Percentiles rank a stretch among this genome's conserved stretches.
Evolutionary conservation across 2,888 invertebrate species (phyloP).

Genomic region (Sinodicranocentrus sp.): DNA sequence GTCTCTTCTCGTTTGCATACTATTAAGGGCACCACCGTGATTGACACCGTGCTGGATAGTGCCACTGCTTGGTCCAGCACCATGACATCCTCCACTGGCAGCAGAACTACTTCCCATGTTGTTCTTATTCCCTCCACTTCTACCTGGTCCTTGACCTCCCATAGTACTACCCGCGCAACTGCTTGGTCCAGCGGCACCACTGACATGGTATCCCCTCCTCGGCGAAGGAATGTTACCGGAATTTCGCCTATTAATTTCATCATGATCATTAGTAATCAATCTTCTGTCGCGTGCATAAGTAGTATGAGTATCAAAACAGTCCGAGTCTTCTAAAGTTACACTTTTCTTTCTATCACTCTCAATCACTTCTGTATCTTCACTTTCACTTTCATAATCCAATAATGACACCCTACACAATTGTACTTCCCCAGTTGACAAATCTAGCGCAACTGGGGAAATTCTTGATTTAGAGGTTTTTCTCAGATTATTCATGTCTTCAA

Average conservation of each 20-base stretch:
- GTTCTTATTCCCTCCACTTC: slow-evolving; percentile 62
- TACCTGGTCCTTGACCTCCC: slow-evolving; percentile 62
- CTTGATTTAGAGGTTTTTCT: not conserved
- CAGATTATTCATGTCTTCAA: no score
- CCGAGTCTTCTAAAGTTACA: no score
- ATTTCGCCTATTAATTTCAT: slow-evolving; percentile 68
- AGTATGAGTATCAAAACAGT: slow-evolving; percentile 34
- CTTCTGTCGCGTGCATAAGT: not conserved
- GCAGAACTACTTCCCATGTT: slow-evolving; percentile 39
- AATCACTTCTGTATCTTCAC: no score
- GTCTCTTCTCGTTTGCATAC: slow-evolving; percentile 48
- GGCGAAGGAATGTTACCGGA: slow-evolving; percentile 74
- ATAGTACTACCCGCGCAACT: slow-evolving; percentile 58
- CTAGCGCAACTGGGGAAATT: slow-evolving; percentile 17
- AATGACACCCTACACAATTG: slow-evolving; percentile 18
- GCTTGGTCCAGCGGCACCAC: slow-evolving; percentile 64
- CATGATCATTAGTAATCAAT: slow-evolving; percentile 3
- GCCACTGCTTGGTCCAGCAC: slow-evolving; percentile 58
- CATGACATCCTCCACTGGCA: slow-evolving; percentile 44
- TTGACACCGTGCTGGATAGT: slow-evolving; percentile 41
- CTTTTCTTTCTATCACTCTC: no score
- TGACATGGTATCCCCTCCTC: slow-evolving; percentile 72
- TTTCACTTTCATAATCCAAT: not conserved
- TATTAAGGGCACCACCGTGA: slow-evolving; percentile 41
- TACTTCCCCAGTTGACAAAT: slow-evolving; percentile 17